Conservation (phyloP, 1,140 invertebrate species). For the Caenorhabditis tropicalis region DNA sequence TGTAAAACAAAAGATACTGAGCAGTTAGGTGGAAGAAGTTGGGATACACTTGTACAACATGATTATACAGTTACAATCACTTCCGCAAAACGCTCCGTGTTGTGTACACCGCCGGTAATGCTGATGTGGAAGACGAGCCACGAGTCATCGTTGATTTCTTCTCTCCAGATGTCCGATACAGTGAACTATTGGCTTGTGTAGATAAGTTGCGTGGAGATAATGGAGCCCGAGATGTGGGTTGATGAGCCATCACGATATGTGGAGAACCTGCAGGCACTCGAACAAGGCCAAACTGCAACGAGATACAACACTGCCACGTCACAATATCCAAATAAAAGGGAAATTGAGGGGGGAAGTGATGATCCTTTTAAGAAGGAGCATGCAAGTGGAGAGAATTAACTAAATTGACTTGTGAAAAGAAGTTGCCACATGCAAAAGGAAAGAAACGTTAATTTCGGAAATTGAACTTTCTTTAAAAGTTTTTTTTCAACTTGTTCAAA, state of each 20-base stretch:
- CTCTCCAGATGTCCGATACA: background rate
- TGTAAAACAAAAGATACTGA: background rate
- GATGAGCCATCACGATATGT: background rate
- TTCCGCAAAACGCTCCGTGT: background rate
- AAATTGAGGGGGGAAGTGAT: background rate
- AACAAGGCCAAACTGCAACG: constrained; percentile 40
- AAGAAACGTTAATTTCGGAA: too few relatives aligned
- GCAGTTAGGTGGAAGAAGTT: background rate
- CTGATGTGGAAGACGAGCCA: background rate
- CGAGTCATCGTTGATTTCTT: constrained; percentile 19
- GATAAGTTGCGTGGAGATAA: background rate
- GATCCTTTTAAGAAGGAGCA: constrained; percentile 35
- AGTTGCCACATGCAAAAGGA: background rate
- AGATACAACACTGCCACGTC: constrained; percentile 32
- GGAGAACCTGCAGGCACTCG: constrained; percentile 1
- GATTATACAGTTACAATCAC: background rate
- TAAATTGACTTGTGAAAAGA: background rate
- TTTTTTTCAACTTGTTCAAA: too few relatives aligned
- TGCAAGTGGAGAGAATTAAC: constrained; percentile 4
- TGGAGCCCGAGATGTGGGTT: background rate
- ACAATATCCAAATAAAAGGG: background rate
- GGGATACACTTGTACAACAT: background rate
- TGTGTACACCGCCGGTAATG: background rate
- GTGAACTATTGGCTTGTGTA: background rate
- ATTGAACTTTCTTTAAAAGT: too few relatives aligned